Percentiles rank a stretch among this genome's conserved stretches.
Evolutionary conservation across 2,797 vertebrate species (phyloP).

Genomic region (Anas acuta): DNA sequence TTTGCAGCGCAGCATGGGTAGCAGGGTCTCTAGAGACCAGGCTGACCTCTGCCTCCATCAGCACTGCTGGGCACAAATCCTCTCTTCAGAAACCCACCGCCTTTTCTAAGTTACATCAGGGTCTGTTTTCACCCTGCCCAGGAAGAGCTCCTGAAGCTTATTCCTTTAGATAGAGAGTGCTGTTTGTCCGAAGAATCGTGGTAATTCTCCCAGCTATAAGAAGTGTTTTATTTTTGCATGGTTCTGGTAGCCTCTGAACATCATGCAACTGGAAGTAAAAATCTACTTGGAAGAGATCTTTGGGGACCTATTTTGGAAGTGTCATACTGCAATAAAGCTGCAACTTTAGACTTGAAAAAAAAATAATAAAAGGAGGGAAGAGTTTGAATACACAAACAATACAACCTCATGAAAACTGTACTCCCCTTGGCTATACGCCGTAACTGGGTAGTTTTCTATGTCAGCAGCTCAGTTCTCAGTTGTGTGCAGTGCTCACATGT

Average conservation of each 20-base stretch:
- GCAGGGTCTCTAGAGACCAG: background rate
- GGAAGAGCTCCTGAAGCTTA: background rate
- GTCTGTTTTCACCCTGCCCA: background rate
- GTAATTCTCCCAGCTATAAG: background rate
- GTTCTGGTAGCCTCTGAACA: background rate
- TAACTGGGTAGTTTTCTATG: fast-evolving
- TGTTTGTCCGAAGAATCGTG: background rate
- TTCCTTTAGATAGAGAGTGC: background rate
- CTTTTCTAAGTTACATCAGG: background rate
- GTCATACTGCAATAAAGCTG: background rate
- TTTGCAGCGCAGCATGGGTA: fast-evolving
- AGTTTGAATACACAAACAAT: background rate
- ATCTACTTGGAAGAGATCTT: background rate
- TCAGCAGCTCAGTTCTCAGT: background rate
- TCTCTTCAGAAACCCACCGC: background rate
- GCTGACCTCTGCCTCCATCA: background rate
- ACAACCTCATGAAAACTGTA: background rate
- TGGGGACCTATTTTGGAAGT: background rate
- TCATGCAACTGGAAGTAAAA: background rate
- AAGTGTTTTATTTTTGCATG: background rate
- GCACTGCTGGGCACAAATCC: background rate
- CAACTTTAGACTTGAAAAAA: background rate
- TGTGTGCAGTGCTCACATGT: background rate
- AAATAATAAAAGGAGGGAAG: background rate
- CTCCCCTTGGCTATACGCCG: fast-evolving